Conservation (phyloP, 2,797 vertebrate genomes). For the Distichodus sexfasciatus region DNA sequence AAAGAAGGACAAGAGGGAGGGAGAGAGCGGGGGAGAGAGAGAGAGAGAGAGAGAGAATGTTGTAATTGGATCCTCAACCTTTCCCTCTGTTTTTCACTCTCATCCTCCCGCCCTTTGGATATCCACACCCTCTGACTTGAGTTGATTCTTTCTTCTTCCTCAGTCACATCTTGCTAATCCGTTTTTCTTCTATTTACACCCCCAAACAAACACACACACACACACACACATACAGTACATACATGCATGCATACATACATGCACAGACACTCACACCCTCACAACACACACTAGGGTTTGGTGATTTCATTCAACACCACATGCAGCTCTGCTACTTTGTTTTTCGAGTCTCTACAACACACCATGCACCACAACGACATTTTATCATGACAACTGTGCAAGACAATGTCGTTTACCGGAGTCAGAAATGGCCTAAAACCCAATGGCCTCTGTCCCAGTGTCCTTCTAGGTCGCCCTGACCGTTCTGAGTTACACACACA, state of each 20-base stretch:
- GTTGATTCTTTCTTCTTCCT: slow-evolving; percentile 37
- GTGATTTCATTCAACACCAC: slow-evolving; percentile 31
- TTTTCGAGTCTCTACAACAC: slow-evolving; percentile 33
- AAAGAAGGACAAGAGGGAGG: slow-evolving; percentile 40
- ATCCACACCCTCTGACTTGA: slow-evolving; percentile 29
- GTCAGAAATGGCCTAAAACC: slow-evolving; percentile 8
- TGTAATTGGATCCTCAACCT: neutral
- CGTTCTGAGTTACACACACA: too few species aligned
- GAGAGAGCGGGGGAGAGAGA: slow-evolving; percentile 11
- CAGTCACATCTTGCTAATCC: neutral
- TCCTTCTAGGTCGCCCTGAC: slow-evolving; percentile 24
- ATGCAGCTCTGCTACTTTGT: slow-evolving; percentile 5
- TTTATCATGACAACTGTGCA: neutral
- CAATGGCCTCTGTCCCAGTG: slow-evolving; percentile 44
- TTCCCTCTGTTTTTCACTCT: neutral
- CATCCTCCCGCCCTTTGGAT: slow-evolving; percentile 11
- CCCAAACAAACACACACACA: neutral
- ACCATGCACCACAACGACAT: neutral
- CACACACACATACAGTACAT: neutral
- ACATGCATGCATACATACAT: neutral
- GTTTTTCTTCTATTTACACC: slow-evolving; percentile 34
- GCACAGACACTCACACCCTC: neutral
- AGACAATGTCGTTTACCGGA: too few species aligned
- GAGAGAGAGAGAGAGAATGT: slow-evolving; percentile 40
- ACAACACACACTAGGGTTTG: slow-evolving; percentile 31